These are phyloP conservation scores for Malachius bipustulatus DNA, from an alignment of 2,888 invertebrate genomes.

Conservation along the genomic window DNA sequence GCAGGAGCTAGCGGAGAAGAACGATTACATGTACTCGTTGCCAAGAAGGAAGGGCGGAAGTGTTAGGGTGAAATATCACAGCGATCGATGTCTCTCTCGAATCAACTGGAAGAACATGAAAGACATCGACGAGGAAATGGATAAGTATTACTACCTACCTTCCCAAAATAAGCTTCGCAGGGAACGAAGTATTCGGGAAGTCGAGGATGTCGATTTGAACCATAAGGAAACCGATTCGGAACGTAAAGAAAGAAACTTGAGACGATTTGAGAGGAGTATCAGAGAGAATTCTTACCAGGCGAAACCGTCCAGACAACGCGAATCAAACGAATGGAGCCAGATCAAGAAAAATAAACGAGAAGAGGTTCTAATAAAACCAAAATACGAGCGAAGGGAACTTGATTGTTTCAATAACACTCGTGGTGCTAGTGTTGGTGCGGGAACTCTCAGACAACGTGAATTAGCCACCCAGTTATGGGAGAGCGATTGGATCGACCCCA, in stretches of 20 bases:
- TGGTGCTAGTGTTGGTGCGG: too few species aligned
- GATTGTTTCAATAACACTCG: too few species aligned
- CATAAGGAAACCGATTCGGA: neutral
- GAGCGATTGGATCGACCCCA: too few species aligned
- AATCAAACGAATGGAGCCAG: too few species aligned
- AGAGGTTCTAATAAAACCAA: too few species aligned
- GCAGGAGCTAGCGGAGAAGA: slow-evolving; percentile 26
- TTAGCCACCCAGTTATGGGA: too few species aligned
- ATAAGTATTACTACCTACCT: slow-evolving; percentile 27
- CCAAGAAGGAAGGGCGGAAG: slow-evolving; percentile 24
- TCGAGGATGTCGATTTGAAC: slow-evolving; percentile 9
- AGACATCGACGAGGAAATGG: slow-evolving; percentile 22
- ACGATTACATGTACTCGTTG: slow-evolving; percentile 23
- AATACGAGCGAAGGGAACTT: too few species aligned
- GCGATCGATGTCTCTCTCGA: slow-evolving; percentile 31
- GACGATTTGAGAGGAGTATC: neutral
- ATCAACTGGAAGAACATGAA: slow-evolving; percentile 29
- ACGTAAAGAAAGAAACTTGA: neutral
- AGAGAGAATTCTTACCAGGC: too few species aligned
- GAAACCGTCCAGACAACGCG: too few species aligned
- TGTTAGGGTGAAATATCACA: slow-evolving; percentile 32
- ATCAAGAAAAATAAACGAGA: too few species aligned
- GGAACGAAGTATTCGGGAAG: slow-evolving; percentile 17
- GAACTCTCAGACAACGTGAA: too few species aligned
- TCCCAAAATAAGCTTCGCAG: slow-evolving; percentile 20